Percentiles rank a stretch among this genome's conserved stretches.
Conservation (phyloP, 2,113 vertebrate genomes). For the Petaurus breviceps region DNA sequence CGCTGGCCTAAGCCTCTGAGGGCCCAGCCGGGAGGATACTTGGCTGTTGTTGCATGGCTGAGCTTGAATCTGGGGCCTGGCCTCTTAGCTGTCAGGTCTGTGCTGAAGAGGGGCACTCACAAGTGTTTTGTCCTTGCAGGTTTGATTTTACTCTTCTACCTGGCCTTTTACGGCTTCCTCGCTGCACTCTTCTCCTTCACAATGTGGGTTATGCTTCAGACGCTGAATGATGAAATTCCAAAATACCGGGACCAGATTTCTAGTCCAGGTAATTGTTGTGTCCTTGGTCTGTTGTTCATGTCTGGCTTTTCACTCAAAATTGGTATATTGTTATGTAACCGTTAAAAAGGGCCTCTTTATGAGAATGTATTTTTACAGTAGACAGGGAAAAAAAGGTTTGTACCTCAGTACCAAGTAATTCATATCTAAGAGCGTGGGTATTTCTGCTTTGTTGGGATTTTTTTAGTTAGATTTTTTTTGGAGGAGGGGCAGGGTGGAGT, state of each 20-base stretch:
- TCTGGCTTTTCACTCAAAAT: slow-evolving; percentile 32
- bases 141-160: slow-evolving; percentile 96
- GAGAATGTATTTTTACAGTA: neutral
- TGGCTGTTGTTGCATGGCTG: slow-evolving; percentile 62
- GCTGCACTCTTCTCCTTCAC: slow-evolving; percentile 96
- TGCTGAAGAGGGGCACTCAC: neutral
- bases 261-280: slow-evolving; percentile 89
- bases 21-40: neutral
- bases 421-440: neutral
- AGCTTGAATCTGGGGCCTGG: slow-evolving; percentile 44
- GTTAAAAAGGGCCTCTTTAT: neutral
- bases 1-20: slow-evolving; percentile 13
- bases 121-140: slow-evolving; percentile 81
- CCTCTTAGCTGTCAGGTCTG: neutral
- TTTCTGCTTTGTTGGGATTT: neutral
- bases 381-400: slow-evolving; percentile 9
- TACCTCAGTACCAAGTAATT: neutral
- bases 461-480: too few species aligned
- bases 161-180: slow-evolving; percentile 97
- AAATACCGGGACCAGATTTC: slow-evolving; percentile 94
- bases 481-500: too few species aligned
- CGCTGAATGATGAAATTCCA: slow-evolving; percentile 91
- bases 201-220: slow-evolving; percentile 98
- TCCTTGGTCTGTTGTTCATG: neutral
- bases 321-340: neutral